phyloP scores from a whole-genome alignment of 2,797 vertebrate genomes.

The Semaprochilodus insignis region DNA sequence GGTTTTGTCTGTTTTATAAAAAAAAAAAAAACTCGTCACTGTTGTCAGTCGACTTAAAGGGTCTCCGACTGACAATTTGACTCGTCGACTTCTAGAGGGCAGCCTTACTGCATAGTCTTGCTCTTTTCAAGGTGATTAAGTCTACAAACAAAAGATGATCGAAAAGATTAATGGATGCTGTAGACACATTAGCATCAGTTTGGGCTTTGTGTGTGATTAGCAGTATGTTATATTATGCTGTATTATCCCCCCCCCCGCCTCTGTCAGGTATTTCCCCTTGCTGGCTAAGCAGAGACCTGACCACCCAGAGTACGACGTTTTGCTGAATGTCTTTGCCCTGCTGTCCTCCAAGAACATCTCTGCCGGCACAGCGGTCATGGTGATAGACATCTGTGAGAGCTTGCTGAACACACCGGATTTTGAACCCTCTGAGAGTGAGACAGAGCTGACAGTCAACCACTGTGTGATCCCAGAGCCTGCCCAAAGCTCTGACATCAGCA shows the following conservation, averaged over 20 bases:
- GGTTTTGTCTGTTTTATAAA: too few species aligned
- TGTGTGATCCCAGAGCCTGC: constrained; percentile 70
- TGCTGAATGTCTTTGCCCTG: constrained; percentile 89
- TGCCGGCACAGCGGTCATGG: constrained; percentile 77
- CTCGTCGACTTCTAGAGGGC: too few species aligned
- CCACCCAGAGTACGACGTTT: constrained; percentile 83
- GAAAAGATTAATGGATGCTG: background rate
- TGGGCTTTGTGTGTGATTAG: background rate
- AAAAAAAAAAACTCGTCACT: too few species aligned
- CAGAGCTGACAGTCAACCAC: constrained; percentile 76
- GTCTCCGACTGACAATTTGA: too few species aligned
- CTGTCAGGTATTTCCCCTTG: constrained; percentile 88
- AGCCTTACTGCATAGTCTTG: too few species aligned
- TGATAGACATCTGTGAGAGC: constrained; percentile 89
- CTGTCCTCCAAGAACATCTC: constrained; percentile 89
- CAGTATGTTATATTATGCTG: background rate
- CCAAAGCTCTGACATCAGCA: constrained; percentile 60
- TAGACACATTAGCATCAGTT: background rate
- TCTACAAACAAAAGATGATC: too few species aligned
- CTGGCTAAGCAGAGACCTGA: constrained; percentile 87
- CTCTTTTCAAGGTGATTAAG: too few species aligned
- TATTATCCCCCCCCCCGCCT: constrained; percentile 9
- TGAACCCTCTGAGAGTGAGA: constrained; percentile 77
- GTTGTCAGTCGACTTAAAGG: too few species aligned
- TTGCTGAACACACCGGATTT: constrained; percentile 88